Evolutionary conservation across 2,797 vertebrate species (phyloP), one percentile per base, ranked within the genome.

Genomic region (Myotis daubentonii): DNA sequence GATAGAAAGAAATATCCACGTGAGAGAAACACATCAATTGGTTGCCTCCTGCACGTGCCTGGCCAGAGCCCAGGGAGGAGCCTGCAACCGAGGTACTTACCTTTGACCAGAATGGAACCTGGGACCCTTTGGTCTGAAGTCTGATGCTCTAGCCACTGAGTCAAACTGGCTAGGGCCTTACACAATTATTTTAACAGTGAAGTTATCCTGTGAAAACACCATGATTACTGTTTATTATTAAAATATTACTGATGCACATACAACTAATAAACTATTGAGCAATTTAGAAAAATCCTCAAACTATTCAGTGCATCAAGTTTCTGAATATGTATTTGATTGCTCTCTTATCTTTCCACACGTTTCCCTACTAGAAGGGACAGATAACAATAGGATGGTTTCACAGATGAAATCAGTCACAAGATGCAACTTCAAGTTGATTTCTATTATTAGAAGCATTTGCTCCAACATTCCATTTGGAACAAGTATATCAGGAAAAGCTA

Each of bases 341-440:
- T 65, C 49, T 95, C 71, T 88, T 33, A 55, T 95, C 68, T 76
- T 17, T 41, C 36, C 41, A 60, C 10, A 8, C 22, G 51, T 92
- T 92, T 92, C 22, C 23, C 72, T 94, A 36, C 28, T 75, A 89
- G 62, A 91, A 93, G 41, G n/a, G 44, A 94, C 51, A 74, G 68
- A 91, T 85, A 87, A 78, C 70, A 51, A 81, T 79, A 76, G 95
- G 53, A 89, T 87, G 22, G 87, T 95, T 87, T 91, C 76, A 95
- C 20, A 89, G 49, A 81, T 93, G 55, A 94, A 78, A 89, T 82
- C 76, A 66, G 57, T 84, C 83, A 91, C 5, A 53, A 94, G 62
- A 76, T 47, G 36, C 30, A 91, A 89, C 60, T 92, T 91, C n/a
- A 71, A 84, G 30, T 49, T 70, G 38, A 78, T 75, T 88, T 94